Percentiles rank a stretch among this genome's conserved stretches.
Evolutionary conservation across 2,888 invertebrate species (phyloP).

Genomic region (Xestia rhomboidea): DNA sequence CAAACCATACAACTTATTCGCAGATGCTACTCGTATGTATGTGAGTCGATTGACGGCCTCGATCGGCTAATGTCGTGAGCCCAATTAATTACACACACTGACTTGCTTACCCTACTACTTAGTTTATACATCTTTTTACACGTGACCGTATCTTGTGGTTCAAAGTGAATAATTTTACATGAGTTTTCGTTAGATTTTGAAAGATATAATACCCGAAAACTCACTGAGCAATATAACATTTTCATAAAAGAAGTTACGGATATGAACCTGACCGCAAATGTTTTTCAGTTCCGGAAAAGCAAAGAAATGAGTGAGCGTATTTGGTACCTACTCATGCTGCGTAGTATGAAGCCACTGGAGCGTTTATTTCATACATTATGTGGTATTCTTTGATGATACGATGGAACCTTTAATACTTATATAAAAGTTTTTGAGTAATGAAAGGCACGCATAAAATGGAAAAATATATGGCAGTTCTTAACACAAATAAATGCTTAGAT

Average conservation of each 20-base stretch:
- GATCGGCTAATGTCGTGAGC: too few species aligned
- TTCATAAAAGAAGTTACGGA: conserved; percentile 25
- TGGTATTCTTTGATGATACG: conserved; percentile 37
- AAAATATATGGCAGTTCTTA: not conserved
- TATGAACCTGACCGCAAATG: conserved; percentile 16
- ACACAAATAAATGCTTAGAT: not conserved
- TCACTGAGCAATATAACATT: conserved; percentile 36
- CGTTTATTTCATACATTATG: conserved; percentile 9
- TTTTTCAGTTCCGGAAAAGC: conserved; percentile 25
- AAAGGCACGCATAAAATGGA: not conserved
- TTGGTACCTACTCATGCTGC: conserved; percentile 7
- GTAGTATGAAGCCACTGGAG: conserved; percentile 19
- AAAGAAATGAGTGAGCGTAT: conserved; percentile 23
- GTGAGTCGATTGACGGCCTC: too few species aligned
- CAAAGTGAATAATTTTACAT: conserved; percentile 13
- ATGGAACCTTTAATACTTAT: not conserved
- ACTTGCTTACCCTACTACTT: too few species aligned
- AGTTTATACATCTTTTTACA: conserved; percentile 1
- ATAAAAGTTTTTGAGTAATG: conserved; percentile 12
- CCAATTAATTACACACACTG: too few species aligned
- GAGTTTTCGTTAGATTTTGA: conserved; percentile 20
- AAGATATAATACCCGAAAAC: conserved; percentile 18
- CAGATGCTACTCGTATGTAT: too few species aligned
- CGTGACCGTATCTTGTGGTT: conserved; percentile 10
- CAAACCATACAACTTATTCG: not conserved